phyloP scores from a whole-genome alignment of 2,888 invertebrate genomes.

The Camponotus fellah region DNA sequence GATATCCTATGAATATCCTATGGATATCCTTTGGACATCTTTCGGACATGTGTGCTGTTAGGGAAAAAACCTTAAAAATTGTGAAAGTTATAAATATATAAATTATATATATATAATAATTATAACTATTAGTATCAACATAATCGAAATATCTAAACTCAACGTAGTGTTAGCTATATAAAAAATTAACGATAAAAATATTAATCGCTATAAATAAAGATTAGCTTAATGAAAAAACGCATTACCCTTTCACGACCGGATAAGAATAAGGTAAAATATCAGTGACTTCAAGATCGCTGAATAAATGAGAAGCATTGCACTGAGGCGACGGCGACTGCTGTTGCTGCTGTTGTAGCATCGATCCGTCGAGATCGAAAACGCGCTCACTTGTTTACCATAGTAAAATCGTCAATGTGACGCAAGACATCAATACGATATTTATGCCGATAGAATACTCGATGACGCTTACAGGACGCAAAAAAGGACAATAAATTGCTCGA shows the following conservation, averaged over 20 bases:
- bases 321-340: conserved; percentile 49
- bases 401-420: conserved; percentile 25
- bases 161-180: not conserved
- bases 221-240: not conserved
- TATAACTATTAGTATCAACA: not conserved
- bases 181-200: not conserved
- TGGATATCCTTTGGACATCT: too few species aligned
- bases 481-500: conserved; percentile 55
- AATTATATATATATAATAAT: not conserved
- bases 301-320: conserved; percentile 54
- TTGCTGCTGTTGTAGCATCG: conserved; percentile 79
- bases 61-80: not conserved
- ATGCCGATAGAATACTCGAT: conserved; percentile 51
- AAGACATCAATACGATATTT: conserved; percentile 62
- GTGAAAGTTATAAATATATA: not conserved
- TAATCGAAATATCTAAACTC: not conserved
- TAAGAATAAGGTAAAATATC: conserved; percentile 66
- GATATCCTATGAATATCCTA: too few species aligned
- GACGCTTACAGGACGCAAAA: conserved; percentile 63
- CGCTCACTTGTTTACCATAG: conserved; percentile 69
- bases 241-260: conserved; percentile 71
- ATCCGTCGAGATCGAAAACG: conserved; percentile 69
- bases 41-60: too few species aligned
- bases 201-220: conserved; percentile 2
- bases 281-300: conserved; percentile 60